A percentile compares a stretch with the other conserved stretches of the same genome.
These are phyloP conservation scores for Hydractinia echinata DNA, from an alignment of 30 jellyfish, hydroid and myxozoan genomes.

Conservation along the genomic window DNA sequence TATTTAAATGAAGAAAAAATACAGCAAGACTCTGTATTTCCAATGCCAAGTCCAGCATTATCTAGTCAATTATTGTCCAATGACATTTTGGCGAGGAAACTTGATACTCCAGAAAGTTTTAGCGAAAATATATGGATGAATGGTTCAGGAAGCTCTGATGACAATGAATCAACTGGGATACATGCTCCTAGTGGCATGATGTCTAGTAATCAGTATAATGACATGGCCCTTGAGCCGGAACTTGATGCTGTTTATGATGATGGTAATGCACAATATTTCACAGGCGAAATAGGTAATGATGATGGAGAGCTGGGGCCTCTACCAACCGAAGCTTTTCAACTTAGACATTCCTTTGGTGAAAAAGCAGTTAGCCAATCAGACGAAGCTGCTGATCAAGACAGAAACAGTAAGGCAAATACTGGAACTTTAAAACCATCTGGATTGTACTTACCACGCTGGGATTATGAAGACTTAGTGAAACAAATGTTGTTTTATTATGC, in stretches of 20 bases:
- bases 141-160: background rate
- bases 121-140: background rate
- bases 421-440: background rate
- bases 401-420: background rate
- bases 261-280: slow-evolving; percentile 62
- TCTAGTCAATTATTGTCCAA: slow-evolving; percentile 3
- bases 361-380: background rate
- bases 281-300: slow-evolving; percentile 26
- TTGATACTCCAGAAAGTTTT: slow-evolving; percentile 29
- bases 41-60: slow-evolving; percentile 11
- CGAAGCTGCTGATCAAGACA: background rate
- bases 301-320: slow-evolving; percentile 30
- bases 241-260: slow-evolving; percentile 80
- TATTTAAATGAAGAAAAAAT: background rate
- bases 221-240: slow-evolving; percentile 65
- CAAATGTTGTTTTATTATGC: slow-evolving; percentile 78
- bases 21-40: slow-evolving; percentile 9
- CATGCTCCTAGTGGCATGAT: background rate
- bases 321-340: slow-evolving; percentile 62
- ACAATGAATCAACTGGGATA: background rate
- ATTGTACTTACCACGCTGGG: slow-evolving; percentile 80
- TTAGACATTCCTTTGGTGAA: slow-evolving; percentile 63
- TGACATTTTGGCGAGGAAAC: slow-evolving; percentile 17
- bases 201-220: background rate
- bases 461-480: slow-evolving; percentile 59